Percentiles rank a stretch among this genome's conserved stretches.
phyloP scores from a whole-genome alignment of 2,888 invertebrate species.

The Poecilus cupreus region DNA sequence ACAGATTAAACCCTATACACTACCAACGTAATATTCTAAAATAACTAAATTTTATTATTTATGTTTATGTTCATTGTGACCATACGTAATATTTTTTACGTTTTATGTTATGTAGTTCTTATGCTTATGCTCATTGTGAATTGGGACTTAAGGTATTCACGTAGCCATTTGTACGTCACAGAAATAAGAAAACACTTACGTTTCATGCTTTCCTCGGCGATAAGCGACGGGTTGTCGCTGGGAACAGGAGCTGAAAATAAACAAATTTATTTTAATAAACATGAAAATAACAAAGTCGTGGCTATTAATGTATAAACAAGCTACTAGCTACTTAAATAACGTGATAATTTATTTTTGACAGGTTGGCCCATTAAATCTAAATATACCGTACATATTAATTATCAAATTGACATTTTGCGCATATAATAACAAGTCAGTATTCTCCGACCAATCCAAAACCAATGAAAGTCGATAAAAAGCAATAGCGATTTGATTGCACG shows the following conservation, averaged over 20 bases:
- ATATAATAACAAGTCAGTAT: background rate
- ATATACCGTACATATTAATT: conserved; percentile 15
- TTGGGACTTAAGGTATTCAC: no score
- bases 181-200: conserved; percentile 76
- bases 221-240: conserved; percentile 81
- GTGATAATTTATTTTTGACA: conserved; percentile 32
- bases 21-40: no score
- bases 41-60: no score
- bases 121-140: no score
- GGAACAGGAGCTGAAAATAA: conserved; percentile 79
- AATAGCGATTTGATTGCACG: background rate
- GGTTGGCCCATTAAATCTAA: conserved; percentile 20
- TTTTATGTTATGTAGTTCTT: no score
- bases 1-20: no score
- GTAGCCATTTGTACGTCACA: no score
- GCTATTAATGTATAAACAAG: no score
- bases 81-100: no score
- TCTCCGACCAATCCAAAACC: conserved; percentile 3
- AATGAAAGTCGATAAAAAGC: conserved; percentile 9
- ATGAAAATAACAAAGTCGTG: conserved; percentile 25
- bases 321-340: background rate
- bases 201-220: conserved; percentile 87
- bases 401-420: conserved; percentile 43
- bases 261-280: conserved; percentile 28
- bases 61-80: no score